Evolutionary conservation across 2,797 vertebrate species (phyloP).

Genomic region (Sebastes flavidus): DNA sequence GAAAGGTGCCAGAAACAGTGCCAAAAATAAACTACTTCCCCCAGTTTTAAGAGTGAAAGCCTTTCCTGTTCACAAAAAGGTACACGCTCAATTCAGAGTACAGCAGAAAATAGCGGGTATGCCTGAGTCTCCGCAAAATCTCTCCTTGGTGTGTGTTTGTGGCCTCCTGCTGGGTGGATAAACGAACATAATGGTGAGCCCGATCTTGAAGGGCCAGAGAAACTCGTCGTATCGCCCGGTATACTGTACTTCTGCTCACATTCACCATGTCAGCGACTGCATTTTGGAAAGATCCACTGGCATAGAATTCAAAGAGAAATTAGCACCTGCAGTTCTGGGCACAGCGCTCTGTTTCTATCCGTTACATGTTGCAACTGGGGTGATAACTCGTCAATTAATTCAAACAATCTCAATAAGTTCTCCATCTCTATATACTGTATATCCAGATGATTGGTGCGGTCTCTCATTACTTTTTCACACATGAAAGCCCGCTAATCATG

Average conservation of each 20-base stretch:
- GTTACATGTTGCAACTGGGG: neutral
- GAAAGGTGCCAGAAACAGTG: neutral
- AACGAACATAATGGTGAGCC: neutral
- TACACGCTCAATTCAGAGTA: neutral
- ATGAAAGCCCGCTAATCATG: neutral
- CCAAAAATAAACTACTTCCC: neutral
- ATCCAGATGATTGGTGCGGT: neutral
- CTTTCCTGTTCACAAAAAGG: neutral
- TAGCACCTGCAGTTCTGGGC: neutral
- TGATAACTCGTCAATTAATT: neutral
- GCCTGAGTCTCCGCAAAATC: neutral
- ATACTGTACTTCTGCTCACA: neutral
- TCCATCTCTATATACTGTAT: neutral
- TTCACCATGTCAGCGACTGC: neutral
- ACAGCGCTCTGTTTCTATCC: neutral
- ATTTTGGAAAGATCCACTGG: neutral
- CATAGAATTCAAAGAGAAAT: neutral
- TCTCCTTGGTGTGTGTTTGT: neutral
- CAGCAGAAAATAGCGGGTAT: neutral
- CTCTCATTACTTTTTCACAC: neutral
- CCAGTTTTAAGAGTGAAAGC: neutral
- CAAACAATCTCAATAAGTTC: neutral
- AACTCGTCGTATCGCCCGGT: neutral
- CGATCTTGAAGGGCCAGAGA: neutral
- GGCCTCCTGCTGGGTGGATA: neutral